Conservation (phyloP, 2,888 invertebrate genomes). For the Amphimallon solstitiale region DNA sequence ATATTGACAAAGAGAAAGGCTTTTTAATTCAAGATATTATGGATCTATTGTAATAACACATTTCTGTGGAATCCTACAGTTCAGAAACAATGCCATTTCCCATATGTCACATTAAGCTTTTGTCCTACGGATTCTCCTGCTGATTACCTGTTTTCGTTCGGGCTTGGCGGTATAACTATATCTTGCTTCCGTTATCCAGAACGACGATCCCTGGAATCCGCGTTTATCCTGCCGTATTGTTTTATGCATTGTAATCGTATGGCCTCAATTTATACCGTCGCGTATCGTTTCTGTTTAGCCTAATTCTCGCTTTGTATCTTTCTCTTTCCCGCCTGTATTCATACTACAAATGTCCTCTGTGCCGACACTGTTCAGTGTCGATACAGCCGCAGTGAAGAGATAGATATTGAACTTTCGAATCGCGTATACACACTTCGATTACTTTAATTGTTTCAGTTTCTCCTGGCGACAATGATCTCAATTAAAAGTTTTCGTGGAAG, state of each 20-base stretch:
- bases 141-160: slow-evolving; percentile 51
- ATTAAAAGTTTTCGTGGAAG: slow-evolving; percentile 10
- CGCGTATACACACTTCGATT: slow-evolving; percentile 19
- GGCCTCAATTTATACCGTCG: slow-evolving; percentile 43
- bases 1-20: slow-evolving; percentile 19
- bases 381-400: not conserved
- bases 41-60: slow-evolving; percentile 37
- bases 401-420: not conserved
- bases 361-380: not conserved
- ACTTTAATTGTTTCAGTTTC: slow-evolving; percentile 7
- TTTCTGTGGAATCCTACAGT: slow-evolving; percentile 49
- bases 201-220: slow-evolving; percentile 46
- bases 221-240: slow-evolving; percentile 53
- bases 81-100: slow-evolving; percentile 52
- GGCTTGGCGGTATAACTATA: slow-evolving; percentile 51
- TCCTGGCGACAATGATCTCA: not conserved
- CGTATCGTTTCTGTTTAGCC: slow-evolving; percentile 33
- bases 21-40: slow-evolving; percentile 54
- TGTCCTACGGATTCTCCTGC: slow-evolving; percentile 48
- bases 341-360: not conserved
- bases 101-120: slow-evolving; percentile 56
- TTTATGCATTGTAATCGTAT: slow-evolving; percentile 53
- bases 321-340: not conserved
- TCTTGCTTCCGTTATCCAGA: slow-evolving; percentile 53
- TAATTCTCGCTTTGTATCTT: slow-evolving; percentile 6